phyloP scores from a whole-genome alignment of 2,113 vertebrate species.

The Melanotaenia duboulayi region DNA sequence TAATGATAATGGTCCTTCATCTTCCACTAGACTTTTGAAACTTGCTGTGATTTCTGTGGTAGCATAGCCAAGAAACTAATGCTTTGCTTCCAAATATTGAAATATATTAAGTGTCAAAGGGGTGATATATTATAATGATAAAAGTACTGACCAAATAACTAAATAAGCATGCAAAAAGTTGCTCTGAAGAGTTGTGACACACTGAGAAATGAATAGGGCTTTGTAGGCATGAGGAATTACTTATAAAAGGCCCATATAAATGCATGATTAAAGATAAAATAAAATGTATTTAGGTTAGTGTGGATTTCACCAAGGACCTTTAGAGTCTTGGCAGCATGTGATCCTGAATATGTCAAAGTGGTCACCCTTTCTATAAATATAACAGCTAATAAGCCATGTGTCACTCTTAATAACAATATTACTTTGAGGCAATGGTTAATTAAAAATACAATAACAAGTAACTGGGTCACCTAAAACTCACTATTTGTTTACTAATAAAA shows the following conservation, averaged over 20 bases:
- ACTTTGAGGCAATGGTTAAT: not conserved
- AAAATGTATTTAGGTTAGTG: not conserved
- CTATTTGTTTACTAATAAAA: not conserved
- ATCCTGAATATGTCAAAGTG: slow-evolving; percentile 4
- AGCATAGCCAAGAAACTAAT: slow-evolving; percentile 6
- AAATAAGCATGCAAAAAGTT: too few relatives aligned
- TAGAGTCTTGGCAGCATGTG: not conserved
- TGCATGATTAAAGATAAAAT: not conserved
- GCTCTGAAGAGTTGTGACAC: not conserved
- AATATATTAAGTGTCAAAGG: not conserved
- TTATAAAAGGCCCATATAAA: not conserved
- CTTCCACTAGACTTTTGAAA: slow-evolving; percentile 14
- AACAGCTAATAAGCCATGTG: not conserved
- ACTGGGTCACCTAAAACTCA: not conserved
- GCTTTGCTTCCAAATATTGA: not conserved
- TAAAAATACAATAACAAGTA: not conserved
- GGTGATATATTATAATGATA: too few relatives aligned
- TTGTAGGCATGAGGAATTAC: not conserved
- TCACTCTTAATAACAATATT: not conserved
- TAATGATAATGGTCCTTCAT: not conserved
- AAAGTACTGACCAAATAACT: too few relatives aligned
- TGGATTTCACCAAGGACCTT: slow-evolving; percentile 7
- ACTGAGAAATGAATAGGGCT: not conserved
- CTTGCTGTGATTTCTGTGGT: not conserved
- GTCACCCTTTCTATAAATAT: not conserved